Percentiles rank a stretch among this genome's conserved stretches.
Evolutionary conservation across 2,113 vertebrate genomes (phyloP).

Genomic region (Gymnarchus niloticus): DNA sequence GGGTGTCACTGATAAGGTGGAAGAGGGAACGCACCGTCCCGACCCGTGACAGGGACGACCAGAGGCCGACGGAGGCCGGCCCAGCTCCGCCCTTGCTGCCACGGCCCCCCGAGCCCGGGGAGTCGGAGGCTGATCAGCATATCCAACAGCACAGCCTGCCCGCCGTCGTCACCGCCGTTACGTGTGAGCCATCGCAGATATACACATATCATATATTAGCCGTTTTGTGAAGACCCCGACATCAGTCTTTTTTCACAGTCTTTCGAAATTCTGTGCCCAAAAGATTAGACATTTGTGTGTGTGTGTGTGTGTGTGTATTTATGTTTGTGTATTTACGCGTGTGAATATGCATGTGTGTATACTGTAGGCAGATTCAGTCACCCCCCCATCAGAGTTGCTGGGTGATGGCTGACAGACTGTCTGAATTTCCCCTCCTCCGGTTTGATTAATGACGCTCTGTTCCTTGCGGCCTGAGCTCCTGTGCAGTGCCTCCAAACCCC

Average conservation of each 20-base stretch:
- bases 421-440: neutral
- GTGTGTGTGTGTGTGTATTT: neutral
- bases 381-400: neutral
- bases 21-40: conserved; percentile 77
- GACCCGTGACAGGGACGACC: conserved; percentile 55
- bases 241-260: too few species aligned
- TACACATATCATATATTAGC: neutral
- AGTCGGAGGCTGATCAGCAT: conserved; percentile 77
- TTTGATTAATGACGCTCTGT: neutral
- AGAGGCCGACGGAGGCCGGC: conserved; percentile 44
- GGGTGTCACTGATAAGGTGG: conserved; percentile 89
- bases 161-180: conserved; percentile 78
- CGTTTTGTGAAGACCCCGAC: too few species aligned
- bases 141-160: conserved; percentile 64
- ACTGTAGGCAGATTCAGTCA: neutral
- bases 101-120: conserved; percentile 68
- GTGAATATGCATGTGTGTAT: neutral
- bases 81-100: conserved; percentile 36
- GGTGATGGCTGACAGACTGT: neutral
- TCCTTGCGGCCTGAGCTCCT: neutral
- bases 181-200: conserved; percentile 67
- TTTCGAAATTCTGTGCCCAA: too few species aligned
- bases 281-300: neutral
- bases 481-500: neutral
- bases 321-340: neutral